Evolutionary conservation across 2,888 invertebrate species (phyloP), one percentile per base, ranked within the genome.

Genomic region (Imbricaverruca yamaguchii): DNA sequence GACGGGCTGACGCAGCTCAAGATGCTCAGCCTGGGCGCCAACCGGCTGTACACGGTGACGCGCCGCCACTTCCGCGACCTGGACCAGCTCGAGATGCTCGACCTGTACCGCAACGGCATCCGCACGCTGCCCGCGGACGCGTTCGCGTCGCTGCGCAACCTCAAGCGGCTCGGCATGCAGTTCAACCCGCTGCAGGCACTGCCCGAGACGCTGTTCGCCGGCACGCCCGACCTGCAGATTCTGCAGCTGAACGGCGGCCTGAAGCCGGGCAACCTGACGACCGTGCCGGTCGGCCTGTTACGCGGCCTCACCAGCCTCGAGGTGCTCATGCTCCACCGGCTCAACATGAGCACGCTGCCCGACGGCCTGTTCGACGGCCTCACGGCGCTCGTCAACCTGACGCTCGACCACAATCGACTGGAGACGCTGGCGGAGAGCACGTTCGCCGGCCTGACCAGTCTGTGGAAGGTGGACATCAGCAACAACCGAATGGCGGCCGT

Each of bases 391-490:
- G 55, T n/a, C 3, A 18, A 23, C n/a, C 55, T 81, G 39, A 57
- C 39, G 61, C 56, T 83, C 67, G 11, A 82, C 61, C 79, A 81
- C 78, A 81, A 84, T 53, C 85, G 85, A 21, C 81, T 89, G 13
- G 82, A 83, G 2, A 85, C 86, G 6, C 86, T 95, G 81, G 92
- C 93, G 0, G 88, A 87, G 56, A 87, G 90, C 59, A 87, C 93
- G 61, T 91, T 94, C 84, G 89, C 89, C 55, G 91, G 91, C 85
- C 90, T 92, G 86, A 88, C 87, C 10, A 90, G 91, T 80, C 87
- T 95, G 13, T 85, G 89, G 11, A 89, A 89, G 69, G 87, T 95
- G 82, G 90, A 92, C 85, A 87, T 95, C 81, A 90, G 91, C 83
- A 87, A 89, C 83, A 95, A 95, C 86, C 87, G 88, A 80, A 85